These are phyloP conservation scores for Scomberomorus guttatus DNA, from an alignment of 2,797 vertebrate genomes.

Conservation along the genomic window DNA sequence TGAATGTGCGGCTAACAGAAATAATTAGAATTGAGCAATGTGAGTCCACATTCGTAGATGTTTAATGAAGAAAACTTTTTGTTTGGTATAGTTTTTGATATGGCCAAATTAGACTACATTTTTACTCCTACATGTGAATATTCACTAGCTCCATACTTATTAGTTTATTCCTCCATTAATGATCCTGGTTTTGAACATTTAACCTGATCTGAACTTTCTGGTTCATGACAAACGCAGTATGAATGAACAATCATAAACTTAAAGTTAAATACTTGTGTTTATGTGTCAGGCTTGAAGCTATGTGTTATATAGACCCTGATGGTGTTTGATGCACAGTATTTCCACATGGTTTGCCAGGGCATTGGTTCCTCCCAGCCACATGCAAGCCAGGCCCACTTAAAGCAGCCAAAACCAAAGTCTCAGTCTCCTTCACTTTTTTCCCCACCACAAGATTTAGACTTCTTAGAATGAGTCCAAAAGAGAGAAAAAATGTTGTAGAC, in stretches of 20 bases:
- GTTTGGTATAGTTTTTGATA: neutral
- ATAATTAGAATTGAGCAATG: constrained; percentile 16
- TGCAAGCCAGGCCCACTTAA: constrained; percentile 72
- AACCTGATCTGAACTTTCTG: constrained; percentile 44
- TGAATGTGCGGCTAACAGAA: neutral
- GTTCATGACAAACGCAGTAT: constrained; percentile 42
- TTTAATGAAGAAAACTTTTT: constrained; percentile 9
- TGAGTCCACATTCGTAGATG: neutral
- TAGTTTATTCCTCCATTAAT: constrained; percentile 10
- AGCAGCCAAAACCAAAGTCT: constrained; percentile 76
- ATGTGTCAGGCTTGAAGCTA: constrained; percentile 60
- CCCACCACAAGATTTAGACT: constrained; percentile 73
- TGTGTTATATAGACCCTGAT: constrained; percentile 64
- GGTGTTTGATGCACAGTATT: constrained; percentile 77
- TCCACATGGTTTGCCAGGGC: constrained; percentile 76
- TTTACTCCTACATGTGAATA: constrained; percentile 13
- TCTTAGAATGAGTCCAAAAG: constrained; percentile 65
- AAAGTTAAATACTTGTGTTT: constrained; percentile 57
- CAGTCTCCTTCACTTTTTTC: constrained; percentile 70
- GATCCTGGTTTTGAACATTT: constrained; percentile 26
- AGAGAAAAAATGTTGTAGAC: constrained; percentile 76
- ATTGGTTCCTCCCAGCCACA: constrained; percentile 72
- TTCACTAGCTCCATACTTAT: constrained; percentile 9
- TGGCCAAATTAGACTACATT: neutral
- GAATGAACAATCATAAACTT: constrained; percentile 54